These are phyloP conservation scores for Pseudopodoces humilis DNA, from an alignment of 2,113 vertebrate species.

Conservation along the genomic window DNA sequence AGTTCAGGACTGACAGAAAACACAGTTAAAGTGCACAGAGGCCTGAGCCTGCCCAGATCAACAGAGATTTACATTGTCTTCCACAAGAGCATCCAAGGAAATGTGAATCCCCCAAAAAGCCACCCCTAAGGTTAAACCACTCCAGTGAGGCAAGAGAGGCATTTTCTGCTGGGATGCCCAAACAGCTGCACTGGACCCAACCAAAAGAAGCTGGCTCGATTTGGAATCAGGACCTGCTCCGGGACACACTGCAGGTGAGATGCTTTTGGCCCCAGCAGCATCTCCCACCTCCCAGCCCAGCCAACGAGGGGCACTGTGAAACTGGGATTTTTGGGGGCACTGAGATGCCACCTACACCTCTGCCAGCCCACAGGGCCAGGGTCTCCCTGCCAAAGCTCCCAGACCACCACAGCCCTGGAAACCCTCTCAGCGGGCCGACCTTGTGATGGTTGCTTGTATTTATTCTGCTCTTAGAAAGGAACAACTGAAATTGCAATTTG, in stretches of 20 bases:
- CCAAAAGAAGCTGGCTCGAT: not conserved
- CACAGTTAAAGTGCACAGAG: fast-evolving
- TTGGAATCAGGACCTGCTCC: not conserved
- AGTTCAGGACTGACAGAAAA: not conserved
- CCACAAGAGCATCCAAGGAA: not conserved
- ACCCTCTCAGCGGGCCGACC: fast-evolving
- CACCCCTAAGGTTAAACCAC: not conserved
- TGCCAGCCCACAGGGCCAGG: not conserved
- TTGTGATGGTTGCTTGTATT: fast-evolving
- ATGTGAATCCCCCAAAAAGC: not conserved
- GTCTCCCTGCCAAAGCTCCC: not conserved
- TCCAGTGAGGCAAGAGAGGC: not conserved
- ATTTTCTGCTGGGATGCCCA: not conserved
- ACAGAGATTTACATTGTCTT: not conserved
- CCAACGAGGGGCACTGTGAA: not conserved
- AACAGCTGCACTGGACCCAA: not conserved
- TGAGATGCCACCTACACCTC: not conserved
- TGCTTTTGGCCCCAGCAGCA: not conserved
- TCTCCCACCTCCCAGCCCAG: not conserved
- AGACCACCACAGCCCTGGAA: not conserved
- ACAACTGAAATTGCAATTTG: not conserved
- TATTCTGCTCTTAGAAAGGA: not conserved
- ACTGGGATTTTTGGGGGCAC: not conserved
- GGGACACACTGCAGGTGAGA: not conserved
- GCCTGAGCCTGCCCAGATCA: not conserved